phyloP scores from a whole-genome alignment of 2,888 invertebrate species.

The Hemaris fuciformis region DNA sequence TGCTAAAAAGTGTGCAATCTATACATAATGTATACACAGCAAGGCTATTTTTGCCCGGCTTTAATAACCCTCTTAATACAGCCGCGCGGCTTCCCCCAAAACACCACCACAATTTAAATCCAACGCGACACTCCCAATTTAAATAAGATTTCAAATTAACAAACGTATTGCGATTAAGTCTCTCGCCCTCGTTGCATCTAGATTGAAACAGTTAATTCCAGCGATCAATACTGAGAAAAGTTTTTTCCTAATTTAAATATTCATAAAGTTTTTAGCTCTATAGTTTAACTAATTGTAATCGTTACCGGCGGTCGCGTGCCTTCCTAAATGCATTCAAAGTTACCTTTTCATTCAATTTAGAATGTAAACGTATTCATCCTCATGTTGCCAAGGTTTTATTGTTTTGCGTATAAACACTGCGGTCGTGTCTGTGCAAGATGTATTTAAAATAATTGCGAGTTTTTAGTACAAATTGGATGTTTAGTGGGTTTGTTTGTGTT shows the following conservation, averaged over 20 bases:
- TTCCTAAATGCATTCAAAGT: slow-evolving; percentile 23
- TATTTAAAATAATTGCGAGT: background rate
- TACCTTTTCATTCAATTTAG: slow-evolving; percentile 24
- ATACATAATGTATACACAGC: background rate
- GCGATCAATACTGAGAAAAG: slow-evolving; percentile 1
- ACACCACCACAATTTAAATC: background rate
- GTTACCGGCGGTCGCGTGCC: slow-evolving; percentile 20
- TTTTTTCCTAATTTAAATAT: slow-evolving; percentile 4
- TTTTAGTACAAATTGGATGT: background rate
- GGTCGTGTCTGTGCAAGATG: background rate
- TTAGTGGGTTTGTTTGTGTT: background rate
- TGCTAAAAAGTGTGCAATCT: background rate
- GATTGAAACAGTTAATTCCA: background rate
- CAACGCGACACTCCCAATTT: background rate
- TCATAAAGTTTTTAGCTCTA: background rate
- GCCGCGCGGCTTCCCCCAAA: background rate
- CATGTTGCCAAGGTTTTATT: background rate
- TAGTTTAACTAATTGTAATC: slow-evolving; percentile 10
- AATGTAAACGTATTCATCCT: slow-evolving; percentile 25
- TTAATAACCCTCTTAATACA: background rate
- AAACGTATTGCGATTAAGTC: background rate
- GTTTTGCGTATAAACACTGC: background rate
- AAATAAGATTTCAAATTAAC: slow-evolving; percentile 3
- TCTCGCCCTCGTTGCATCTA: background rate
- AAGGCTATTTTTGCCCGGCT: background rate